These are phyloP conservation scores for Gephyroberyx darwinii DNA, from an alignment of 2,797 vertebrate species.

Conservation along the genomic window DNA sequence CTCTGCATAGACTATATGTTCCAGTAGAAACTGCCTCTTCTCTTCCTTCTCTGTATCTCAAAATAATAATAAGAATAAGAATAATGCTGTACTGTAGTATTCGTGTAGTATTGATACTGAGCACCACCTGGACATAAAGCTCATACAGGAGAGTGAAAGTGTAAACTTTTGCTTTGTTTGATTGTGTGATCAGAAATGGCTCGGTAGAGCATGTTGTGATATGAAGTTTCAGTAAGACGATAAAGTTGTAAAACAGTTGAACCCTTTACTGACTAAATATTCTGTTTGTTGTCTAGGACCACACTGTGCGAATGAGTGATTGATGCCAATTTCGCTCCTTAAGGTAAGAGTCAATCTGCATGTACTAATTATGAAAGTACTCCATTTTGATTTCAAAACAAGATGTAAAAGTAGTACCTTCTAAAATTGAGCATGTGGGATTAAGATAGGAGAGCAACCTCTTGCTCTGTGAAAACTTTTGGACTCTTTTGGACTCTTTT, in stretches of 20 bases:
- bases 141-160: too few relatives aligned
- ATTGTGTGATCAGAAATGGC: too few relatives aligned
- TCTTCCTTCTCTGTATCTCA: neutral
- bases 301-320: slow-evolving; percentile 83
- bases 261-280: neutral
- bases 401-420: slow-evolving; percentile 13
- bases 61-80: too few relatives aligned
- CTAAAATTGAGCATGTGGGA: slow-evolving; percentile 34
- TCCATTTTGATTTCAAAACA: slow-evolving; percentile 19
- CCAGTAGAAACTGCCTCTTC: neutral
- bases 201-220: too few relatives aligned
- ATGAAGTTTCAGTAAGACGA: too few relatives aligned
- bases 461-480: slow-evolving; percentile 10
- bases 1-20: too few relatives aligned
- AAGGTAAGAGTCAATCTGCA: slow-evolving; percentile 69
- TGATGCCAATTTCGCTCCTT: slow-evolving; percentile 78
- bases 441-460: slow-evolving; percentile 37
- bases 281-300: slow-evolving; percentile 60
- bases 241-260: neutral
- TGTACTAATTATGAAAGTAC: neutral
- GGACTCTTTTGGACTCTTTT: slow-evolving; percentile 1
- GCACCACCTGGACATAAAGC: neutral
- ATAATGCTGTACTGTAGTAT: slow-evolving; percentile 8
- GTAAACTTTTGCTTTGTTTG: too few relatives aligned
- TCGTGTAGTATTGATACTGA: slow-evolving; percentile 10